These are phyloP conservation scores for Lobophora halterata DNA, from an alignment of 2,888 invertebrate species.

Conservation along the genomic window DNA sequence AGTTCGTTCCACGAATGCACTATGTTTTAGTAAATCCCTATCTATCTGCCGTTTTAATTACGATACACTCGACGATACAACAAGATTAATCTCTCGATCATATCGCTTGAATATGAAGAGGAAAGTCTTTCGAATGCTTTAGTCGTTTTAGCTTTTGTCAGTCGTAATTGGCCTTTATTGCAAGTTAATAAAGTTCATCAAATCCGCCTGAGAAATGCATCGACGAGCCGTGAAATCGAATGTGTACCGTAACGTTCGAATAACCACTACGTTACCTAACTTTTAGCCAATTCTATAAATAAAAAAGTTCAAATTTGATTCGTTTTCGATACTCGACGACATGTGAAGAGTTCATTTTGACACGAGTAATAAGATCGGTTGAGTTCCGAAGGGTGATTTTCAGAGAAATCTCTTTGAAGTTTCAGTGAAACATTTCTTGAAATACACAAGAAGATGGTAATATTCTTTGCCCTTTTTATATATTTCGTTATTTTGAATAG, in stretches of 20 bases:
- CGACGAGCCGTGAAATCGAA: constrained; percentile 7
- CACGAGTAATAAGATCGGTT: constrained; percentile 47
- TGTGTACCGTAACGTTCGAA: constrained; percentile 56
- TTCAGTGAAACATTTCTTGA: too few species aligned
- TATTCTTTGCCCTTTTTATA: too few species aligned
- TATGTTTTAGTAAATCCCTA: constrained; percentile 75
- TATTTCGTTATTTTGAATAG: too few species aligned
- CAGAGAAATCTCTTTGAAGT: constrained; percentile 10
- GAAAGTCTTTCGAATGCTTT: constrained; percentile 49
- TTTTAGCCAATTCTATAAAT: constrained; percentile 70
- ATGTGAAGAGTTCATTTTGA: constrained; percentile 51
- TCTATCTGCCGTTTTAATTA: constrained; percentile 57
- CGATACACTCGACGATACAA: constrained; percentile 41
- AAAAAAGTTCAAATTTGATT: constrained; percentile 55
- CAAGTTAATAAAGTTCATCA: constrained; percentile 28
- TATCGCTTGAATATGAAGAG: constrained; percentile 68
- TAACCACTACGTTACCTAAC: constrained; percentile 56
- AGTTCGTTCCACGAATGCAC: constrained; percentile 74
- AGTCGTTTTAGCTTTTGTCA: constrained; percentile 38
- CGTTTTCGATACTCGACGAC: constrained; percentile 46
- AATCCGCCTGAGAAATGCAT: constrained; percentile 8
- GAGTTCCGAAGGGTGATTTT: constrained; percentile 43
- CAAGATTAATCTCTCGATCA: constrained; percentile 58
- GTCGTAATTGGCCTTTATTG: constrained; percentile 25
- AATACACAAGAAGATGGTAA: too few species aligned